A percentile compares a stretch with the other conserved stretches of the same genome.
phyloP scores from a whole-genome alignment of 2,113 vertebrate genomes.

The Oreotragus oreotragus region DNA sequence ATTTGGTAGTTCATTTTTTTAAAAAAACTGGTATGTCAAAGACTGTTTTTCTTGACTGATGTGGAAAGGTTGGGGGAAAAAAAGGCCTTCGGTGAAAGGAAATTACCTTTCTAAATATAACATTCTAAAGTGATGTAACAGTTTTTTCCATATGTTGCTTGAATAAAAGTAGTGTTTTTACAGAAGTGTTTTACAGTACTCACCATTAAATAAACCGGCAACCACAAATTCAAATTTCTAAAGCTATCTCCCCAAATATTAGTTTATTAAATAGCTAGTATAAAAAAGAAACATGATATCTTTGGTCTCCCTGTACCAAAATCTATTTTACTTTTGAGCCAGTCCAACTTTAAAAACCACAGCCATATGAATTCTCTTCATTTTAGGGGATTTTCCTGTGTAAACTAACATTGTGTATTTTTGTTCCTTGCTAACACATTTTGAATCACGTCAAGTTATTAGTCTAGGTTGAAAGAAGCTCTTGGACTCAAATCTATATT shows the following conservation, averaged over 20 bases:
- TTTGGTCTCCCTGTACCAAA: neutral
- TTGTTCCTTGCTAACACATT: neutral
- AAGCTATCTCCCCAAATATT: neutral
- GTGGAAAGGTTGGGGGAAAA: constrained; percentile 32
- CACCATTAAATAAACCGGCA: neutral
- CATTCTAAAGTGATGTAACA: constrained; percentile 41
- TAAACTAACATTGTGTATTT: neutral
- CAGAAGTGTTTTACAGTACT: neutral
- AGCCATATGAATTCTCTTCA: neutral
- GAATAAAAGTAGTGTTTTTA: constrained; percentile 65
- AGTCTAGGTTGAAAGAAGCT: neutral
- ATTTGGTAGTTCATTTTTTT: constrained; percentile 38
- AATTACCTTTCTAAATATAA: constrained; percentile 70
- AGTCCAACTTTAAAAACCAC: neutral
- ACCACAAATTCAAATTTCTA: constrained; percentile 38
- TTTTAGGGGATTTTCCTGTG: neutral
- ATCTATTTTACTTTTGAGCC: constrained; percentile 18
- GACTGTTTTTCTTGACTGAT: constrained; percentile 46
- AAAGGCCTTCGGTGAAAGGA: constrained; percentile 65
- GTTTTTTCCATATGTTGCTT: constrained; percentile 51
- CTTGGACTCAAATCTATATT: neutral
- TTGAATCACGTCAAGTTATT: neutral
- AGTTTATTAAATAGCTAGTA: constrained; percentile 9
- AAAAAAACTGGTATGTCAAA: constrained; percentile 48
- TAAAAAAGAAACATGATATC: neutral